Conservation (phyloP, 2,888 invertebrate genomes). For the Idaea dimidiata region DNA sequence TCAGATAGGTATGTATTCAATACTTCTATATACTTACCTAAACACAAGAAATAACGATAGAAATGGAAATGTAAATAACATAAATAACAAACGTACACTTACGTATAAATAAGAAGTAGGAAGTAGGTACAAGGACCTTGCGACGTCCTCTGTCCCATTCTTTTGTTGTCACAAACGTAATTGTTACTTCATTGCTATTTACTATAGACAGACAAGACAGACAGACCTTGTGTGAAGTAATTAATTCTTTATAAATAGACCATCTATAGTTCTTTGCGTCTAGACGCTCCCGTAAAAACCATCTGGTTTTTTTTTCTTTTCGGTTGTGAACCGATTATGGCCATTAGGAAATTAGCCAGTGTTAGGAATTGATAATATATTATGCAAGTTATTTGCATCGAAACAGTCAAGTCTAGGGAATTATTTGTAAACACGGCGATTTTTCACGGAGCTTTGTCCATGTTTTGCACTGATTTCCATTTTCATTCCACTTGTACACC, state of each 20-base stretch:
- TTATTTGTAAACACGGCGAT: no score
- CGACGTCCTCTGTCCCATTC: not conserved
- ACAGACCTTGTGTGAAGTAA: not conserved
- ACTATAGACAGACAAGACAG: not conserved
- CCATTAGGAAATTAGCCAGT: no score
- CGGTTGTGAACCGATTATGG: no score
- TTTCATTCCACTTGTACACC: no score
- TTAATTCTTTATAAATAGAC: not conserved
- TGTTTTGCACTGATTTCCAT: no score
- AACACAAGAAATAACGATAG: not conserved
- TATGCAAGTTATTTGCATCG: no score
- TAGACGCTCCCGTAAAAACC: not conserved
- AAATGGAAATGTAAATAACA: not conserved
- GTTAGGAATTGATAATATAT: no score
- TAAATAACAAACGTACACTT: not conserved
- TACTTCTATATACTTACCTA: not conserved
- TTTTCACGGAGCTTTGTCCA: no score
- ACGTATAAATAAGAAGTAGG: not conserved
- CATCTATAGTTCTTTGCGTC: not conserved
- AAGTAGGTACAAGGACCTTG: not conserved
- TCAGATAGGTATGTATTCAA: not conserved
- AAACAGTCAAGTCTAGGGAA: no score
- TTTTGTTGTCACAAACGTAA: slow-evolving; percentile 1
- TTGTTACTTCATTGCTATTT: not conserved
- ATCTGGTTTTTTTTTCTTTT: no score